phyloP scores from a whole-genome alignment of 2,113 vertebrate species.

The Carollia perspicillata region DNA sequence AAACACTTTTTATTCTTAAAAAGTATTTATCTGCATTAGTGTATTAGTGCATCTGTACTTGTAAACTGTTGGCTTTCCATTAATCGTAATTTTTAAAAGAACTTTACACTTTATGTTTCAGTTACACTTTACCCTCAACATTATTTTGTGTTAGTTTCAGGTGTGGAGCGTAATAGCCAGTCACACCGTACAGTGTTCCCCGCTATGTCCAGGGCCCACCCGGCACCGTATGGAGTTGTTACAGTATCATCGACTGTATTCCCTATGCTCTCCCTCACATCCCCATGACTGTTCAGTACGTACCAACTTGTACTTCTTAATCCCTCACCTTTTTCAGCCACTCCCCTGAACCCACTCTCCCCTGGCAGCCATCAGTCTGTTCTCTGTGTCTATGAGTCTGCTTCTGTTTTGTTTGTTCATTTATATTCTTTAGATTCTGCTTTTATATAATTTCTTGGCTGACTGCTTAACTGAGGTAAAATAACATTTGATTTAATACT shows the following conservation, averaged over 20 bases:
- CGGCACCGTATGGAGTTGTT: not conserved
- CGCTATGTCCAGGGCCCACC: not conserved
- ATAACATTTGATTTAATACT: not conserved
- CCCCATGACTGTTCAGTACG: not conserved
- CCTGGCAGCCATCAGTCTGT: not conserved
- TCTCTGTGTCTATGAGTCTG: not conserved
- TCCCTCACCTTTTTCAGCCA: not conserved
- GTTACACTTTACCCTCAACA: not conserved
- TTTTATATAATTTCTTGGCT: slow-evolving; percentile 12
- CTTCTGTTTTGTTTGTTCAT: not conserved
- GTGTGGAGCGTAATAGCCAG: not conserved
- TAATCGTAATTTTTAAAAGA: not conserved
- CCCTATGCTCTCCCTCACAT: not conserved
- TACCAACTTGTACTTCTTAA: not conserved
- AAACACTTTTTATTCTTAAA: not conserved
- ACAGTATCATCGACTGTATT: not conserved
- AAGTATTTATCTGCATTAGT: not conserved
- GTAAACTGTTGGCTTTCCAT: not conserved
- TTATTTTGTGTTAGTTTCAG: not conserved
- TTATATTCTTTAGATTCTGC: not conserved
- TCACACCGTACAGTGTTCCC: not conserved
- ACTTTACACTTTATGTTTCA: not conserved
- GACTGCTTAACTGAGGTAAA: not conserved
- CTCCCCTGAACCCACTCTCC: not conserved
- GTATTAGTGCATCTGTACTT: not conserved